Conservation (phyloP, 2,888 invertebrate genomes). For the Dendrolimus pini region DNA sequence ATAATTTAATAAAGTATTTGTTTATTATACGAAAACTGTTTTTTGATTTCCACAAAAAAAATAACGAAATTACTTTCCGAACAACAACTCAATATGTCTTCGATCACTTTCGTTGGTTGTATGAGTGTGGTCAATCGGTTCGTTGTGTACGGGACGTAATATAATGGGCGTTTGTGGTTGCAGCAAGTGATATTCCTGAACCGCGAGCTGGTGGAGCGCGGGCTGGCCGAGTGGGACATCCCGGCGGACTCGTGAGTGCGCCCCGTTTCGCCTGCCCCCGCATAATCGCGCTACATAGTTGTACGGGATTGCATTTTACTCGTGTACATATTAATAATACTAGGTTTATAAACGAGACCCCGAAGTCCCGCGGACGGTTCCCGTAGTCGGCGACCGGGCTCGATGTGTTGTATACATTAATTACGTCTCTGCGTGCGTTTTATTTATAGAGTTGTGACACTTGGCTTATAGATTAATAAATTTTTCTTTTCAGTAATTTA, state of each 20-base stretch:
- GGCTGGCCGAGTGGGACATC: constrained; percentile 85
- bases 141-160: too few species aligned
- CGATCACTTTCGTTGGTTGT: too few species aligned
- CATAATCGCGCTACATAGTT: constrained; percentile 45
- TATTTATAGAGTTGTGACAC: constrained; percentile 45
- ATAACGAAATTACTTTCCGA: too few species aligned
- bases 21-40: too few species aligned
- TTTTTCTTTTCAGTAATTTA: constrained; percentile 29
- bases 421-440: constrained; percentile 18
- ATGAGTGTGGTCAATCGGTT: too few species aligned
- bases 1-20: too few species aligned
- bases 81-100: too few species aligned
- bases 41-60: too few species aligned
- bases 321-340: constrained; percentile 24
- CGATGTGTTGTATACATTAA: background rate
- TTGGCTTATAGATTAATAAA: constrained; percentile 50
- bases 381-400: background rate
- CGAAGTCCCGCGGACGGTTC: too few species aligned
- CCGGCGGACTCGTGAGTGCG: constrained; percentile 60
- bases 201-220: constrained; percentile 89
- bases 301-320: constrained; percentile 58
- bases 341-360: too few species aligned
- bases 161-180: constrained; percentile 25
- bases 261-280: constrained; percentile 13
- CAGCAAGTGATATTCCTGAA: constrained; percentile 91